Evolutionary conservation across 2,797 vertebrate genomes (phyloP).

Genomic region (Champsocephalus gunnari): DNA sequence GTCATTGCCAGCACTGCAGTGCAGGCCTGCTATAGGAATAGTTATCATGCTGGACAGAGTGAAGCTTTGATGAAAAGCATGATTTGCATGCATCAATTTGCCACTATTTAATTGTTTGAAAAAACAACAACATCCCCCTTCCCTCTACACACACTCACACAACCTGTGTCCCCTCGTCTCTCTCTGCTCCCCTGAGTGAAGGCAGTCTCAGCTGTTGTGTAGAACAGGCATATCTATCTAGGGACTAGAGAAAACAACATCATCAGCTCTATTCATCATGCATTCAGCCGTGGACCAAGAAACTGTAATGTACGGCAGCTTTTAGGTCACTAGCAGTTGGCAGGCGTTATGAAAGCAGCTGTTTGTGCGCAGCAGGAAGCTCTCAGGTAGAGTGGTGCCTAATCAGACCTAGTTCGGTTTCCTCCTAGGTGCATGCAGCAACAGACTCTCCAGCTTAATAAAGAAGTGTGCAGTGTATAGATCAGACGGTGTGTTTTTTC

Average conservation of each 20-base stretch:
- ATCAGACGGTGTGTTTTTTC: background rate
- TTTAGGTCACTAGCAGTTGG: conserved; percentile 23
- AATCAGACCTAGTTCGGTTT: background rate
- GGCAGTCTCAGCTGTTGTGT: conserved; percentile 53
- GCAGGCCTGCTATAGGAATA: conserved; percentile 3
- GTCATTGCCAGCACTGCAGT: conserved; percentile 48
- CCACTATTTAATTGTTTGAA: conserved; percentile 4
- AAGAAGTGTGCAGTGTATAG: background rate
- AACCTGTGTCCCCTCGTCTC: conserved; percentile 3
- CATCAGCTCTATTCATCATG: conserved; percentile 47
- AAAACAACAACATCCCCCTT: background rate
- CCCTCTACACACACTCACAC: background rate
- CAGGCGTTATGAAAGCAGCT: conserved; percentile 26
- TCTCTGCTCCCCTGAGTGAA: conserved; percentile 26
- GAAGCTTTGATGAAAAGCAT: conserved; percentile 34
- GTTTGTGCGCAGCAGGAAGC: conserved; percentile 25
- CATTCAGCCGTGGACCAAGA: conserved; percentile 24
- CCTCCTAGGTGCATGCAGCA: conserved; percentile 6
- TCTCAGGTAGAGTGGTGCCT: background rate
- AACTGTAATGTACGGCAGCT: conserved; percentile 21
- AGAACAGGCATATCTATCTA: conserved; percentile 23
- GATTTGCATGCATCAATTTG: conserved; percentile 23
- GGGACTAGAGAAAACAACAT: conserved; percentile 46
- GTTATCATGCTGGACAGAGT: conserved; percentile 6
- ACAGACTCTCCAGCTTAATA: conserved; percentile 10